Evolutionary conservation across 2,888 invertebrate species (phyloP).

Genomic region (Panopea generosa): DNA sequence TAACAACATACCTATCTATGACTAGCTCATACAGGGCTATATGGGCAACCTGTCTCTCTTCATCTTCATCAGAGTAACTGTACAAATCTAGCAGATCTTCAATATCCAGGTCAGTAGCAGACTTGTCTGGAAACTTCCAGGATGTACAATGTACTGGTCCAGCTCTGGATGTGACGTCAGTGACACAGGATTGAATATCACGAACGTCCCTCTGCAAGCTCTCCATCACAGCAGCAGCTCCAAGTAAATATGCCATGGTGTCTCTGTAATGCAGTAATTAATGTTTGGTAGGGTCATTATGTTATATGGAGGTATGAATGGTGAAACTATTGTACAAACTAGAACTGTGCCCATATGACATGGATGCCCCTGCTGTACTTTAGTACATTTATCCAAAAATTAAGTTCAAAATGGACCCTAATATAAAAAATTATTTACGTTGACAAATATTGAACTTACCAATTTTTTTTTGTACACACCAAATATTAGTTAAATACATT

Average conservation of each 20-base stretch:
- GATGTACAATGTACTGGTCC: constrained; percentile 82
- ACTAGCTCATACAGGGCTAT: constrained; percentile 84
- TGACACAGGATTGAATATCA: constrained; percentile 82
- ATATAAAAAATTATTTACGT: too few relatives aligned
- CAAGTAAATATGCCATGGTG: constrained; percentile 80
- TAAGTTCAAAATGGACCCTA: too few relatives aligned
- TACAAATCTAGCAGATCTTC: constrained; percentile 83
- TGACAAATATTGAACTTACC: too few relatives aligned
- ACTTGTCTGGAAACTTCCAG: constrained; percentile 85
- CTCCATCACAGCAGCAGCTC: constrained; percentile 81
- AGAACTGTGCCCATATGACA: too few relatives aligned
- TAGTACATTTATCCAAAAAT: too few relatives aligned
- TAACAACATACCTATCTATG: constrained; percentile 85
- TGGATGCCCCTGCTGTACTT: too few relatives aligned
- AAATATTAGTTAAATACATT: too few relatives aligned
- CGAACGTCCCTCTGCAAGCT: constrained; percentile 83
- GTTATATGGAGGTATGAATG: too few relatives aligned
- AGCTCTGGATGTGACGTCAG: constrained; percentile 77
- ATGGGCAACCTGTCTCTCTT: constrained; percentile 84
- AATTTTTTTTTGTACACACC: too few relatives aligned
- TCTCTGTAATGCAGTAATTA: too few relatives aligned
- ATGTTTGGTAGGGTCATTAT: too few relatives aligned
- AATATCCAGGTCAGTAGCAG: constrained; percentile 81
- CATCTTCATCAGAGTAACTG: constrained; percentile 76
- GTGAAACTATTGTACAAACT: too few relatives aligned